phyloP scores from a whole-genome alignment of 2,113 vertebrate species.

The Hiodon alosoides region DNA sequence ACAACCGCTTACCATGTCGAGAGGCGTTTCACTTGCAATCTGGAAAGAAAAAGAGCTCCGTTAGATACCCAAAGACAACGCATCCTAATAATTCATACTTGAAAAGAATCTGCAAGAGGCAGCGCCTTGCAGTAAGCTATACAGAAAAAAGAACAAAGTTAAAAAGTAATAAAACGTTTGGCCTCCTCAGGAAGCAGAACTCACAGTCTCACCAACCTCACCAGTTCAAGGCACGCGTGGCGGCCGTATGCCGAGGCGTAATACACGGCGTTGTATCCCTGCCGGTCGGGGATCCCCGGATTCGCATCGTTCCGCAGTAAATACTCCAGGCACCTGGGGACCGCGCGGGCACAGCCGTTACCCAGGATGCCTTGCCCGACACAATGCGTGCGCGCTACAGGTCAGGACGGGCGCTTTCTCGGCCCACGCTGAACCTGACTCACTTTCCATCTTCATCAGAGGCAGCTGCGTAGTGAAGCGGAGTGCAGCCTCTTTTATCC shows the following conservation, averaged over 20 bases:
- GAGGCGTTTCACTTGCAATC: slow-evolving; percentile 94
- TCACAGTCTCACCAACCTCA: slow-evolving; percentile 48
- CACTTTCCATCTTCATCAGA: slow-evolving; percentile 84
- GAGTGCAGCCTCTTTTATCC: slow-evolving; percentile 84
- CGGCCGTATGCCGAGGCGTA: slow-evolving; percentile 92
- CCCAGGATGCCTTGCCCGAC: background rate
- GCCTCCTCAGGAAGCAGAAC: background rate
- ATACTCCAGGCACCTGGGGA: slow-evolving; percentile 83
- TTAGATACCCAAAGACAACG: background rate
- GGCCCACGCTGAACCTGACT: slow-evolving; percentile 28
- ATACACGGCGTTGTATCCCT: slow-evolving; percentile 91
- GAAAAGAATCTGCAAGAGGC: no score
- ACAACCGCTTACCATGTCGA: slow-evolving; percentile 88
- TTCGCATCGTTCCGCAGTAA: slow-evolving; percentile 87
- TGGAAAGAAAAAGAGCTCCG: slow-evolving; percentile 54
- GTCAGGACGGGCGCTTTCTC: background rate
- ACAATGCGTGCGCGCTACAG: background rate
- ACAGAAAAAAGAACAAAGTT: no score
- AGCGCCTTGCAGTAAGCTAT: no score
- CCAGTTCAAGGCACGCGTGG: slow-evolving; percentile 90
- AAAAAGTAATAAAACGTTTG: background rate
- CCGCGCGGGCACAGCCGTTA: background rate
- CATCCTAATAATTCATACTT: no score
- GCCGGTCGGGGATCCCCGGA: slow-evolving; percentile 81
- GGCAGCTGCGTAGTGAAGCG: slow-evolving; percentile 89